Evolutionary conservation across 2,797 vertebrate species (phyloP).

Genomic region (Loriculus beryllinus): DNA sequence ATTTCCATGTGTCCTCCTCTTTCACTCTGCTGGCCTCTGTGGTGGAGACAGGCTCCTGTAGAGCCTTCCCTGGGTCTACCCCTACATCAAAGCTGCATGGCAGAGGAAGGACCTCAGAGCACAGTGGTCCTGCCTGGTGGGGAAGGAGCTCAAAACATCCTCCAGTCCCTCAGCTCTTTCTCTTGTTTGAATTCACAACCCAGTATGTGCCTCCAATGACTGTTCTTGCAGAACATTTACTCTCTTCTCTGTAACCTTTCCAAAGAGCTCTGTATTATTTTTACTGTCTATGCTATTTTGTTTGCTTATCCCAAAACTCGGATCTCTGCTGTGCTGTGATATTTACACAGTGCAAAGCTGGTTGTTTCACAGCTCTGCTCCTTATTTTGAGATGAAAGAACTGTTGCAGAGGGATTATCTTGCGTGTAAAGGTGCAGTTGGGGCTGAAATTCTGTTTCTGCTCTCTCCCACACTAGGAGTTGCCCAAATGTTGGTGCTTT

Average conservation of each 20-base stretch:
- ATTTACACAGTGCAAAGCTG: slow-evolving; percentile 9
- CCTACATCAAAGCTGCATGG: accelerated
- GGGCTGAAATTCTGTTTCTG: neutral
- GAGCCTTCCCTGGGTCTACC: neutral
- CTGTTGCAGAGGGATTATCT: accelerated
- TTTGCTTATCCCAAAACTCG: neutral
- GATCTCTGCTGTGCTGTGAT: neutral
- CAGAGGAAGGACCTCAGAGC: neutral
- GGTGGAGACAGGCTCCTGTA: neutral
- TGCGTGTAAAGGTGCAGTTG: neutral
- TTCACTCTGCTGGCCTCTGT: neutral
- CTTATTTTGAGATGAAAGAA: neutral
- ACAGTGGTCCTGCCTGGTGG: accelerated
- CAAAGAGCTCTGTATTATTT: neutral
- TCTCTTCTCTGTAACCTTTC: slow-evolving; percentile 53
- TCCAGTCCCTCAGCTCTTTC: neutral
- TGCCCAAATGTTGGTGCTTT: neutral
- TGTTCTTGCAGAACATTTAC: slow-evolving; percentile 1
- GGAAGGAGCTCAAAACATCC: neutral
- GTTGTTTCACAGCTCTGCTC: neutral
- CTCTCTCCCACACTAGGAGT: neutral
- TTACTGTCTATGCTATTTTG: neutral
- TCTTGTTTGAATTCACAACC: neutral
- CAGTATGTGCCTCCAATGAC: neutral
- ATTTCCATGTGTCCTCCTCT: neutral